Evolutionary conservation across 2,797 vertebrate genomes (phyloP).

Genomic region (Cercopithecus neglectus): DNA sequence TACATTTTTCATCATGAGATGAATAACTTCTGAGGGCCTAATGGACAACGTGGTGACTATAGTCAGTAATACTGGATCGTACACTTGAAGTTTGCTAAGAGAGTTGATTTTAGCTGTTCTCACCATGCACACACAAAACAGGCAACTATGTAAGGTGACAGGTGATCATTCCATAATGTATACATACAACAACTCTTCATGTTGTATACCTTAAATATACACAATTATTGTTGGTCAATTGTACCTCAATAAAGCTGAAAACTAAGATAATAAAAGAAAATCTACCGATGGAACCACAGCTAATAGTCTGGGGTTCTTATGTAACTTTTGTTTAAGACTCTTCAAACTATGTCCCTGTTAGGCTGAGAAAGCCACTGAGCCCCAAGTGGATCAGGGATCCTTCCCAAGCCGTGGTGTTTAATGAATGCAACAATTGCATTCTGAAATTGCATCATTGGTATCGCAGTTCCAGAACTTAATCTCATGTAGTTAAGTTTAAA

Average conservation of each 20-base stretch:
- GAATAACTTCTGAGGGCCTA: neutral
- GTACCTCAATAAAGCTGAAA: neutral
- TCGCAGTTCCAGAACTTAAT: neutral
- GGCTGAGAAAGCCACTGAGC: neutral
- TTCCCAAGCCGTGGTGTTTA: neutral
- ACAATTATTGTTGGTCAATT: neutral
- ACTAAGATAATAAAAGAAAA: neutral
- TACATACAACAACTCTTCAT: neutral
- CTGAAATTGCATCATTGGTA: neutral
- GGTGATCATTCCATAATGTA: too few species aligned
- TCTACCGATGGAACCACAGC: neutral
- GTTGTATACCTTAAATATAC: neutral
- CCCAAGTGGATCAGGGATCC: neutral
- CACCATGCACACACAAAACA: neutral
- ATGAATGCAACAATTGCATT: neutral
- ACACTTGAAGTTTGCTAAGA: neutral
- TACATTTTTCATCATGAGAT: neutral
- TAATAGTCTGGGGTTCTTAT: rapidly evolving
- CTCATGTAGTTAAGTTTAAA: neutral
- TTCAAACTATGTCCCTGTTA: neutral
- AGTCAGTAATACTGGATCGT: neutral
- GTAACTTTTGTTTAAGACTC: neutral
- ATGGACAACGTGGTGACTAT: neutral
- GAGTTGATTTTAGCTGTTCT: neutral
- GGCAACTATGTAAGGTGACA: neutral